Conservation (phyloP, 1,140 invertebrate genomes). For the Penaeus indicus region DNA sequence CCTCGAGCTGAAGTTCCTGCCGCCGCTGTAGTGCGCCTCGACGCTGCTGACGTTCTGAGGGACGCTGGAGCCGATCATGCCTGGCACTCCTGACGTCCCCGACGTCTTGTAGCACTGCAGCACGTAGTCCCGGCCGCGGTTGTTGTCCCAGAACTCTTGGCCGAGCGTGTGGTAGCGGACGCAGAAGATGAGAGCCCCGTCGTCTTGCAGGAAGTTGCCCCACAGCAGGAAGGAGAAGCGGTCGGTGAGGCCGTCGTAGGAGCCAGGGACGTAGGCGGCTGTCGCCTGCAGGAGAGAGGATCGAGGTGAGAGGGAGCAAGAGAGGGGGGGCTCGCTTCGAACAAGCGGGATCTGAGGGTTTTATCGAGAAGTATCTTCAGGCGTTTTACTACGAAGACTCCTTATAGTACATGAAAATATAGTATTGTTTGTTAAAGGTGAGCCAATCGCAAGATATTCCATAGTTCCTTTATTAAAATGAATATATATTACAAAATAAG, state of each 20-base stretch:
- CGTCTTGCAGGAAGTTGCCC: slow-evolving; percentile 65
- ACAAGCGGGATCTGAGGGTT: too few relatives aligned
- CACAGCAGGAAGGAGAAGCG: slow-evolving; percentile 77
- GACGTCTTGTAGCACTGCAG: slow-evolving; percentile 62
- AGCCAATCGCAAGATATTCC: too few relatives aligned
- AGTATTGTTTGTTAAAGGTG: too few relatives aligned
- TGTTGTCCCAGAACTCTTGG: slow-evolving; percentile 92
- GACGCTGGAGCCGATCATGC: background rate
- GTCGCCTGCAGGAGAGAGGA: slow-evolving; percentile 53
- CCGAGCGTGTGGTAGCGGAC: slow-evolving; percentile 83
- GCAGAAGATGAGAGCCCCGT: slow-evolving; percentile 80
- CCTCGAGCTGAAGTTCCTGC: background rate
- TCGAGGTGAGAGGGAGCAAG: background rate
- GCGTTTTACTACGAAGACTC: too few relatives aligned
- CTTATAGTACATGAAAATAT: too few relatives aligned
- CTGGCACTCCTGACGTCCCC: slow-evolving; percentile 22
- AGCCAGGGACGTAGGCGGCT: slow-evolving; percentile 85
- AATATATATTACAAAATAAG: too few relatives aligned
- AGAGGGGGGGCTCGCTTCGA: too few relatives aligned
- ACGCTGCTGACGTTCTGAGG: slow-evolving; percentile 52
- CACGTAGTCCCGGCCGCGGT: slow-evolving; percentile 81
- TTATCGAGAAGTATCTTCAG: too few relatives aligned
- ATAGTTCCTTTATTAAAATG: too few relatives aligned
- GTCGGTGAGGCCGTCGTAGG: slow-evolving; percentile 93
- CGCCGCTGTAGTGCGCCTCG: slow-evolving; percentile 31